Percentiles rank a stretch among this genome's conserved stretches.
These are phyloP conservation scores for Junonia oenone DNA, from an alignment of 2,888 invertebrate genomes.

Conservation along the genomic window DNA sequence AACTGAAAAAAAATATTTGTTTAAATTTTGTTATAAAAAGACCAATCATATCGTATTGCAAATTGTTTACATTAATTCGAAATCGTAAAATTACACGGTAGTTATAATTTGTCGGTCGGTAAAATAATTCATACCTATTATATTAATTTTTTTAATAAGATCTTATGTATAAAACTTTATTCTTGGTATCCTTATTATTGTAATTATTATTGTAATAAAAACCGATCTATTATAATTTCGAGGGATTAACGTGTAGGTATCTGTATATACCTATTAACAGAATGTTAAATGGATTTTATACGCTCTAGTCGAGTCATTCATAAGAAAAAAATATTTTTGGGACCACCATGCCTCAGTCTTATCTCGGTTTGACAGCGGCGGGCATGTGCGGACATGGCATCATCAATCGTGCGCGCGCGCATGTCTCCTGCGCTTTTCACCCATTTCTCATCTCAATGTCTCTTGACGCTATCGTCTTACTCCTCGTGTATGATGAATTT, in stretches of 20 bases:
- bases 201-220: too few relatives aligned
- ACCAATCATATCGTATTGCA: not conserved
- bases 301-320: constrained; percentile 39
- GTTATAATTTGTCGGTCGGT: too few relatives aligned
- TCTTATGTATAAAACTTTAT: too few relatives aligned
- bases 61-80: too few relatives aligned
- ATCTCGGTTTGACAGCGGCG: constrained; percentile 39
- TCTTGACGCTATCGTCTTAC: constrained; percentile 36
- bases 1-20: constrained; percentile 3
- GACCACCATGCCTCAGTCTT: constrained; percentile 50
- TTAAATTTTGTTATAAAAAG: not conserved
- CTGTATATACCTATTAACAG: too few relatives aligned
- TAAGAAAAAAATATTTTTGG: constrained; percentile 39
- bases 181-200: too few relatives aligned
- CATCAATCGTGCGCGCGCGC: constrained; percentile 55
- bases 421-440: constrained; percentile 41
- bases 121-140: too few relatives aligned
- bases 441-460: constrained; percentile 44
- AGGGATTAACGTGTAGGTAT: not conserved
- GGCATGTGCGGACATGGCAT: constrained; percentile 41
- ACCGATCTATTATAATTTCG: not conserved
- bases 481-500: constrained; percentile 33
- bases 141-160: too few relatives aligned
- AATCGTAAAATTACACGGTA: too few relatives aligned
- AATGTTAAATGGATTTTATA: constrained; percentile 22